Percentiles rank a stretch among this genome's conserved stretches.
Conservation (phyloP, 2,113 vertebrate genomes). For the Todiramphus saurophagus region DNA sequence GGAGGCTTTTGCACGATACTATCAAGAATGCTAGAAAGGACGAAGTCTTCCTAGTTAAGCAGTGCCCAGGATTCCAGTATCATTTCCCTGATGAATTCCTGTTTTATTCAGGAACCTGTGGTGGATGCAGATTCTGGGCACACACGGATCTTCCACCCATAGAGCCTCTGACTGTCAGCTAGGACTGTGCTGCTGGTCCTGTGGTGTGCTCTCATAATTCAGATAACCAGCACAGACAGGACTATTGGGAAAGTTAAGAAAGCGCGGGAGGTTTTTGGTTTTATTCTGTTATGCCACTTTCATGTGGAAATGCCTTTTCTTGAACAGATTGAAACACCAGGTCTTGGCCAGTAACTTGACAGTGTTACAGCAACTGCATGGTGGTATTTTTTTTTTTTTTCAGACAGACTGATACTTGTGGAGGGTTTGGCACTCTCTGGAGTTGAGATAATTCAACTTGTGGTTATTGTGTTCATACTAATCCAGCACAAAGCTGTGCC, state of each 20-base stretch:
- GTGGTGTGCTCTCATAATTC: background rate
- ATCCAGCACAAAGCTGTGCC: background rate
- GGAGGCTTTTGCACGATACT: background rate
- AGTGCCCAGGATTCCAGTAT: background rate
- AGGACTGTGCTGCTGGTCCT: background rate
- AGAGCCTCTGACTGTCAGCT: background rate
- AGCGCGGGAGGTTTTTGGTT: background rate
- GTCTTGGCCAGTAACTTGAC: background rate
- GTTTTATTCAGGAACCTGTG: background rate
- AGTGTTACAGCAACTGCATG: background rate
- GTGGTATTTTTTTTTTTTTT: background rate
- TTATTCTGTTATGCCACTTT: background rate
- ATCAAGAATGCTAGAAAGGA: background rate
- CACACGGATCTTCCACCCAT: accelerated
- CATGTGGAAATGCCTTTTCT: background rate
- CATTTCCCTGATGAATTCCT: background rate
- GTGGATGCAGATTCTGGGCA: background rate
- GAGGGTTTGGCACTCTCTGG: background rate
- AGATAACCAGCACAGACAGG: background rate
- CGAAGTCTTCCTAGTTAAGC: background rate
- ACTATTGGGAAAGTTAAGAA: background rate
- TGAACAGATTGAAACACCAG: background rate
- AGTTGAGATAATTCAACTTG: background rate
- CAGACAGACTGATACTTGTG: background rate
- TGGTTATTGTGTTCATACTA: background rate